Percentiles rank a stretch among this genome's conserved stretches.
Conservation (phyloP, 2,797 vertebrate species). For the Platyrinchus mystaceus region DNA sequence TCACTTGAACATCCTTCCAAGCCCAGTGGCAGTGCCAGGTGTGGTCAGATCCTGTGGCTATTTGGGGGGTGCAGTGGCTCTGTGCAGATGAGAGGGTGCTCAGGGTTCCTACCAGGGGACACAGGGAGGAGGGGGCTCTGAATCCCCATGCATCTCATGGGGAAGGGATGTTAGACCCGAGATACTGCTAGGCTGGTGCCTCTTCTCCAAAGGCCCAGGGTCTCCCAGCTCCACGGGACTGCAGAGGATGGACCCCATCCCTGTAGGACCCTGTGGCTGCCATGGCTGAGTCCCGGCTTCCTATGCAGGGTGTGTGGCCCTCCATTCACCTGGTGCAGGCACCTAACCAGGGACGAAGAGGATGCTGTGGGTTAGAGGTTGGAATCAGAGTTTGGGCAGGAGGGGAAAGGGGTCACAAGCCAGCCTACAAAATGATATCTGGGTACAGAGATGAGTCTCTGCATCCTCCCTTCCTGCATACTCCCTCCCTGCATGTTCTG, state of each 20-base stretch:
- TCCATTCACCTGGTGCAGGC: neutral
- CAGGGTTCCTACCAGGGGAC: neutral
- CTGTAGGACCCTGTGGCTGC: neutral
- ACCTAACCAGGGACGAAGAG: neutral
- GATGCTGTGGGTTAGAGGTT: neutral
- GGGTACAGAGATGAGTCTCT: neutral
- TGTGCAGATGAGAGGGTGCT: neutral
- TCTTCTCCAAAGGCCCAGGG: neutral
- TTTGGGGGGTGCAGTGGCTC: rapidly evolving
- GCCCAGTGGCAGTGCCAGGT: rapidly evolving
- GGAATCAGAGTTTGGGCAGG: neutral
- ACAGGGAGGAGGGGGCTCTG: rapidly evolving
- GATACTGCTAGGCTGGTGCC: neutral
- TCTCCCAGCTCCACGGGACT: neutral
- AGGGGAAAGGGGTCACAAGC: neutral
- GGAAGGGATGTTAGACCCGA: rapidly evolving
- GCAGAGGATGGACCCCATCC: neutral
- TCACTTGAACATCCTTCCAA: neutral
- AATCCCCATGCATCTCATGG: rapidly evolving
- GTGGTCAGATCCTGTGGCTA: rapidly evolving
- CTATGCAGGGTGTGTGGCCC: rapidly evolving
- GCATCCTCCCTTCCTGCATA: neutral
- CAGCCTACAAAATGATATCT: neutral
- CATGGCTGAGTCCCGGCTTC: rapidly evolving
- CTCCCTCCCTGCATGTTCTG: neutral